Evolutionary conservation across 2,888 invertebrate species (phyloP).

Genomic region (Allygus modestus): DNA sequence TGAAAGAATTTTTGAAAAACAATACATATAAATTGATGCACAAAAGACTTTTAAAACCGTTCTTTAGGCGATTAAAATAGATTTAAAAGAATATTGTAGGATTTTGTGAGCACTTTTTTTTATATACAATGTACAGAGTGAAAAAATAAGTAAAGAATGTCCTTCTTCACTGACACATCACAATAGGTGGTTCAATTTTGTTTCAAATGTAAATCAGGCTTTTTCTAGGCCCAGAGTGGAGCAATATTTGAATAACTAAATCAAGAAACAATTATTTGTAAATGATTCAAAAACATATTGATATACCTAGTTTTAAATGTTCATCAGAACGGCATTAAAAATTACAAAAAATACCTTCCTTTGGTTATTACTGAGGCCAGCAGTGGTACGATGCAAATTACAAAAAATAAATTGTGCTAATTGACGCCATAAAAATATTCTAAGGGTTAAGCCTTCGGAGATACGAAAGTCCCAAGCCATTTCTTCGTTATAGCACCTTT

Average conservation of each 20-base stretch:
- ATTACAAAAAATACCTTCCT: conserved; percentile 21
- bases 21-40: background rate
- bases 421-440: conserved; percentile 35
- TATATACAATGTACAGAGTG: background rate
- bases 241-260: background rate
- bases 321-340: background rate
- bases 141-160: background rate
- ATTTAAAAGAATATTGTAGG: background rate
- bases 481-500: conserved; percentile 24
- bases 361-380: conserved; percentile 9
- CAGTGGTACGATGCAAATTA: conserved; percentile 7
- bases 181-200: background rate
- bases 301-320: background rate
- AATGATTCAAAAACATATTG: background rate
- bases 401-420: conserved; percentile 43
- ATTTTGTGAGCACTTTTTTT: background rate
- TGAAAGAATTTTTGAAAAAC: too few relatives aligned
- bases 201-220: background rate
- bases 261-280: background rate
- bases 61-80: background rate
- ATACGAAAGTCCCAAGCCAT: conserved; percentile 8
- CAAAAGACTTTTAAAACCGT: background rate
- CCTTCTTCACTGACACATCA: background rate
- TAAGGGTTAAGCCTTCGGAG: background rate
- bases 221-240: background rate